Conservation (phyloP, 2,113 vertebrate species). For the Sphaerodactylus townsendi region DNA sequence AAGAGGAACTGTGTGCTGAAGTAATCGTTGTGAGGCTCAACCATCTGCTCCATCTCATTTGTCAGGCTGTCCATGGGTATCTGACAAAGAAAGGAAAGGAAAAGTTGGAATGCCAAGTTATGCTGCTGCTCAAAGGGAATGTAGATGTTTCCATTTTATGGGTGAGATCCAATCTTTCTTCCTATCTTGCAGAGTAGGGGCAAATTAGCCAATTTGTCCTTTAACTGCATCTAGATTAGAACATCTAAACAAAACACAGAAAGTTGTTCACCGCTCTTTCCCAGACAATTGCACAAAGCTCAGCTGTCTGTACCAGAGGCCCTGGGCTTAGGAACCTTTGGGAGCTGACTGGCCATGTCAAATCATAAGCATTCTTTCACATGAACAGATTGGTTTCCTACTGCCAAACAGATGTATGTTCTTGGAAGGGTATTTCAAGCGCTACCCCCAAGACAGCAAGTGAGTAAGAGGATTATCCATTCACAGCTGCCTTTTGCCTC, state of each 20-base stretch:
- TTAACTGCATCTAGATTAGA: neutral
- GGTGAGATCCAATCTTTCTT: neutral
- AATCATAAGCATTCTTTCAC: neutral
- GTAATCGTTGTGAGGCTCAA: slow-evolving; percentile 98
- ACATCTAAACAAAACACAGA: neutral
- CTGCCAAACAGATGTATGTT: slow-evolving; percentile 21
- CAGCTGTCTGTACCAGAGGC: neutral
- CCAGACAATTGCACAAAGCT: neutral
- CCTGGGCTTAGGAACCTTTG: neutral
- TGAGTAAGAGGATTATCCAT: slow-evolving; percentile 1
- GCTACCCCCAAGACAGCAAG: neutral
- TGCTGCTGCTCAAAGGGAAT: neutral
- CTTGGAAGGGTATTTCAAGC: neutral
- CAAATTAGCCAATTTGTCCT: neutral
- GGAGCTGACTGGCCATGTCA: neutral
- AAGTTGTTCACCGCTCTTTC: neutral
- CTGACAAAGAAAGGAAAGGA: slow-evolving; percentile 69
- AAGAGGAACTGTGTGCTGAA: slow-evolving; percentile 98
- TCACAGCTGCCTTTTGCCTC: neutral
- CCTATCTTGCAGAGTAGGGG: neutral
- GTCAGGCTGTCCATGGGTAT: slow-evolving; percentile 86
- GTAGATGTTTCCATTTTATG: neutral
- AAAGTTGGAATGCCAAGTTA: slow-evolving; percentile 19
- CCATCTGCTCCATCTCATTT: slow-evolving; percentile 94
- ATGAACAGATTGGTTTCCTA: neutral